Evolutionary conservation across 2,888 invertebrate species (phyloP).

Genomic region (Chrysotoxum bicinctum): DNA sequence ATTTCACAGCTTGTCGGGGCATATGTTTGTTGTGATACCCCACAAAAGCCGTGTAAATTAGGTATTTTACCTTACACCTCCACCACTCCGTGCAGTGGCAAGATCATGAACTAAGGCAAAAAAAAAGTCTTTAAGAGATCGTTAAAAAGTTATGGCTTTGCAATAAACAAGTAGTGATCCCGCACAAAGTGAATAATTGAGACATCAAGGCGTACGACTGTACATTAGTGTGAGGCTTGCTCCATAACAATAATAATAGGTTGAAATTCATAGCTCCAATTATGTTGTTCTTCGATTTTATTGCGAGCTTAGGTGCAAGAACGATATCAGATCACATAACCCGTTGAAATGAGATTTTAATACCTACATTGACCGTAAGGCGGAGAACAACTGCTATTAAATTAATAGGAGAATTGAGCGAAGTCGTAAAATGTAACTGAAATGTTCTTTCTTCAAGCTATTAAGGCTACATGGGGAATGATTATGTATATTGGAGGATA

Average conservation of each 20-base stretch:
- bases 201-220: constrained; percentile 28
- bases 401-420: background rate
- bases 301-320: constrained; percentile 12
- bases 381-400: constrained; percentile 8
- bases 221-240: background rate
- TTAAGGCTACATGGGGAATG: no score
- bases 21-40: background rate
- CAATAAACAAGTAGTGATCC: constrained; percentile 41
- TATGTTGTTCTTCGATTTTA: constrained; percentile 34
- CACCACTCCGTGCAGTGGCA: no score
- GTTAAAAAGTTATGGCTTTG: constrained; percentile 45
- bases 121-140: constrained; percentile 16
- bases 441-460: background rate
- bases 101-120: background rate
- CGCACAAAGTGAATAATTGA: constrained; percentile 44
- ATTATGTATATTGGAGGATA: no score
- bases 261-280: constrained; percentile 15
- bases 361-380: background rate
- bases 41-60: constrained; percentile 5
- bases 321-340: constrained; percentile 22
- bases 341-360: constrained; percentile 3
- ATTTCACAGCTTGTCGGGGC: constrained; percentile 15
- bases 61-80: no score
- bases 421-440: background rate
- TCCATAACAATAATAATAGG: constrained; percentile 16